Evolutionary conservation across 2,888 invertebrate genomes (phyloP).

Genomic region (Synanthedon formicaeformis): DNA sequence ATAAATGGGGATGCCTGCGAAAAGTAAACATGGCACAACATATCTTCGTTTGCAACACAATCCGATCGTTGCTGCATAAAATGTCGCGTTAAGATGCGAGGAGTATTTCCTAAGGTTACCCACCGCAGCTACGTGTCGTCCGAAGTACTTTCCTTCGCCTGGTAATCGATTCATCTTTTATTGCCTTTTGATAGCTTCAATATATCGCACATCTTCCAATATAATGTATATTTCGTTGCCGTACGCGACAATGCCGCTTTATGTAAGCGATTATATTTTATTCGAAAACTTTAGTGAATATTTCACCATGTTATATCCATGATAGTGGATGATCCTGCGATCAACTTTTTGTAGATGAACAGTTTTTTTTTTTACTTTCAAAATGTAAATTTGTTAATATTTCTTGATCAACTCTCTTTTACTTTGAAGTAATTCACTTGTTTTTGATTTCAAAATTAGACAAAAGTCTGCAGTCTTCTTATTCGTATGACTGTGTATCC

Average conservation of each 20-base stretch:
- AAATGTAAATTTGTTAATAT: no score
- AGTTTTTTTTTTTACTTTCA: no score
- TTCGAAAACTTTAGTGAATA: background rate
- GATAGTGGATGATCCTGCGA: no score
- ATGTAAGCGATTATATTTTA: constrained; percentile 2
- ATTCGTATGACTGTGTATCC: no score
- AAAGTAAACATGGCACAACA: constrained; percentile 39
- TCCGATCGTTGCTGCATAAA: constrained; percentile 51
- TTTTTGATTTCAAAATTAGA: no score
- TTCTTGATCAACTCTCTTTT: no score
- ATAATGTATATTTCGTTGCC: constrained; percentile 7
- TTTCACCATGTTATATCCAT: no score
- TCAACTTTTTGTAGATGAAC: no score
- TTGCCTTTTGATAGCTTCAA: constrained; percentile 35
- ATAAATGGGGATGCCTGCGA: constrained; percentile 52
- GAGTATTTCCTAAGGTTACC: constrained; percentile 16
- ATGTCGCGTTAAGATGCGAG: constrained; percentile 43
- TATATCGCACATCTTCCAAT: constrained; percentile 20
- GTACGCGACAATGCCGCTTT: constrained; percentile 13
- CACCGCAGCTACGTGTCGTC: constrained; percentile 14
- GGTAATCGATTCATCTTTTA: constrained; percentile 51
- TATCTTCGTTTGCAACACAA: constrained; percentile 48
- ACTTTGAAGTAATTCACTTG: no score
- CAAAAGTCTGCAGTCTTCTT: no score
- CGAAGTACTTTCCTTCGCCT: constrained; percentile 11